Percentiles rank a stretch among this genome's conserved stretches.
Evolutionary conservation across 1,140 invertebrate species (phyloP).

Genomic region (Paraescarpia echinospica): DNA sequence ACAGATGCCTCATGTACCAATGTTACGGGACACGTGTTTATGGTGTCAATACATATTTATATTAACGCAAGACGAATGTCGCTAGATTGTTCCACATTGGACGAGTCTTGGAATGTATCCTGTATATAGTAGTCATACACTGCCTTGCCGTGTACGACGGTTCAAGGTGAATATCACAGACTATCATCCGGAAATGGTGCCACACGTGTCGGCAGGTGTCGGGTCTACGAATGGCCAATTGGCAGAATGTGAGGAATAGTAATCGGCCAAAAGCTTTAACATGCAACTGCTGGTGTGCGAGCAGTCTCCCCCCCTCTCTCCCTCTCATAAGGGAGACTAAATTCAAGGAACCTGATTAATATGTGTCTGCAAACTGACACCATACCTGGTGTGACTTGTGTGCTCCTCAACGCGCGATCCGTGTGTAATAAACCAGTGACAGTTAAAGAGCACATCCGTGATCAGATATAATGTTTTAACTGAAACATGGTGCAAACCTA

Average conservation of each 20-base stretch:
- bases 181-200: neutral
- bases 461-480: too few species aligned
- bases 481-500: too few species aligned
- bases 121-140: too few species aligned
- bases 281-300: neutral
- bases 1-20: neutral
- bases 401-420: too few species aligned
- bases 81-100: neutral
- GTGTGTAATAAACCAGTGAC: too few species aligned
- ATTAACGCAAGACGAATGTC: too few species aligned
- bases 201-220: neutral
- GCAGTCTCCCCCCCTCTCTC: too few species aligned
- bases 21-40: neutral
- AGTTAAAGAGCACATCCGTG: too few species aligned
- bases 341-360: too few species aligned
- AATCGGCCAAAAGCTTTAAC: neutral
- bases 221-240: neutral
- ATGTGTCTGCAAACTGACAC: too few species aligned
- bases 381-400: too few species aligned
- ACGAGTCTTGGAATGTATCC: neutral
- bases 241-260: neutral
- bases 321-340: too few species aligned
- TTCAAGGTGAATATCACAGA: neutral
- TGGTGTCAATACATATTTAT: neutral
- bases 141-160: neutral